Base-by-base conservation (phyloP, 2,113 vertebrate species). In the Pterocles gutturalis region DNA sequence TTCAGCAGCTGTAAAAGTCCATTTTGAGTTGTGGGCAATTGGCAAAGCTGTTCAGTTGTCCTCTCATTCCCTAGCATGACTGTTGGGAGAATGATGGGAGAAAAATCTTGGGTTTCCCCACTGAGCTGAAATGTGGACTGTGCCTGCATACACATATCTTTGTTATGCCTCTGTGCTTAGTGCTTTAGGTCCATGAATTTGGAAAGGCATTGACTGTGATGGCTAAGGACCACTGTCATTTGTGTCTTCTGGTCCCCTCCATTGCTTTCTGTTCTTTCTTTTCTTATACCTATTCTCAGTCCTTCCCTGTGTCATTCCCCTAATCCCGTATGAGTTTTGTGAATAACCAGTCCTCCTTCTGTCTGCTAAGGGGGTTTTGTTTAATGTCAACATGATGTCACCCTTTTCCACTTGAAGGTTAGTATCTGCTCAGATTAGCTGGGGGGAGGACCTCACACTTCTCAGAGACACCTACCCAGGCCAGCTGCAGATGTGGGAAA, bases 311-410 rank as follows among this genome's bases (percentile, higher is more conserved):
- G 57, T 58, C 33, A 13, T 41, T 62, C 9, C 29, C 38, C 12
- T 24, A 62, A 0, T 24, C 46, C 70, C 1, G 0, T 4, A 4
- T 36, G 51, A 38, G 22, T 46, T 86, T 55, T 4, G 6, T 69
- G n/a, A 86, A 49, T 11, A 43, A 9, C 34, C 33, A 34, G 18
- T 51, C 57, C 21, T 79, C 18, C 20, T 76, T 20, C 17, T 66
- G 1, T 53, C 33, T 69, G 64, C 67, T 69, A 3, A 36, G 16
- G 18, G 43, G 48, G 46, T 64, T 28, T 28, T 55, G 13, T 31
- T 83, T 71, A 43, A 33, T 38, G 43, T 24, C 72, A 55, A 7
- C 9, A 3, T 29, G n/a, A 24, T 55, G 31, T 57, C 34, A 64
- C 48, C 11, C 13, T 69, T 10, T 81, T 69, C 26, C 22, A 20